A percentile compares a stretch with the other conserved stretches of the same genome.
Conservation (phyloP, 2,888 invertebrate genomes). For the Eulithis testata region DNA sequence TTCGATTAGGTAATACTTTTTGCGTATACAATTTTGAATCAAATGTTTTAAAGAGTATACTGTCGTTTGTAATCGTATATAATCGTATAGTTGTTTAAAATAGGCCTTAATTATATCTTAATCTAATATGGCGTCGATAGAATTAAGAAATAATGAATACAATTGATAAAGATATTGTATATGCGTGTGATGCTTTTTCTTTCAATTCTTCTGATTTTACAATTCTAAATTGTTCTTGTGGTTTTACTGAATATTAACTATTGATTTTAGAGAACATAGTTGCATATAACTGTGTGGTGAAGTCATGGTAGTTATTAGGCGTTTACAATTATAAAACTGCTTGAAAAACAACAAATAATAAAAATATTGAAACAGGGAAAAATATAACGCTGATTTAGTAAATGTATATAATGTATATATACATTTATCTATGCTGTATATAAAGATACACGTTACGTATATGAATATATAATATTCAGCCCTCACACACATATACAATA, state of each 20-base stretch:
- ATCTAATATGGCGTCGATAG: conserved; percentile 75
- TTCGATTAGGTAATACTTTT: conserved; percentile 51
- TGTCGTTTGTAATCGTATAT: conserved; percentile 67
- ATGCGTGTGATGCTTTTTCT: conserved; percentile 8
- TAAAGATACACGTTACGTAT: background rate
- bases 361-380: too few species aligned
- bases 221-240: too few species aligned
- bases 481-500: conserved; percentile 22
- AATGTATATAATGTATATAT: background rate
- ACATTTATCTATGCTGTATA: background rate
- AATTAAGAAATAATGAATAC: conserved; percentile 54
- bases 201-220: background rate
- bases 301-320: too few species aligned
- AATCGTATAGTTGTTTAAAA: conserved; percentile 68
- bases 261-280: too few species aligned
- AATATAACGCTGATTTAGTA: too few species aligned
- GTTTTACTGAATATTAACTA: too few species aligned
- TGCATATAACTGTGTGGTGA: too few species aligned
- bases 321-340: too few species aligned
- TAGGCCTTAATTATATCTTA: conserved; percentile 38
- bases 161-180: conserved; percentile 9
- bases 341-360: too few species aligned
- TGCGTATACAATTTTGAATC: conserved; percentile 77
- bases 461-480: background rate
- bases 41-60: conserved; percentile 60